These are phyloP conservation scores for Helostoma temminkii DNA, from an alignment of 2,797 vertebrate species.

Conservation along the genomic window DNA sequence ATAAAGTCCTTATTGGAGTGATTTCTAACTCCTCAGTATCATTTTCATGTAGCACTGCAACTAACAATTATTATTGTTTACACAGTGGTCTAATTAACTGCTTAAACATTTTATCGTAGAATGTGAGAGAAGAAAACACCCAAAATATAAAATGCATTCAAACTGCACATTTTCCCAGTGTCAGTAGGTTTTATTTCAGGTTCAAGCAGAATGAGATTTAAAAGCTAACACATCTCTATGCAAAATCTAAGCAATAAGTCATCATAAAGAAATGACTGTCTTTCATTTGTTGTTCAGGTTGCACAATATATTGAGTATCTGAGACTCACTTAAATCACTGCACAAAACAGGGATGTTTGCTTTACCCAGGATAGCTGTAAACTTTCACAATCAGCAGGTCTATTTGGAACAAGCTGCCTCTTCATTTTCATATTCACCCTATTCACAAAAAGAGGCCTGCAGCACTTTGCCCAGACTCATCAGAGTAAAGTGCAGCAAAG, in stretches of 20 bases:
- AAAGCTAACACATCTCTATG: neutral
- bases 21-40: slow-evolving; percentile 2
- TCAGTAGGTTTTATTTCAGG: neutral
- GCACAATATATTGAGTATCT: neutral
- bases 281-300: slow-evolving; percentile 8
- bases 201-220: slow-evolving; percentile 13
- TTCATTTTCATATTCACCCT: slow-evolving; percentile 37
- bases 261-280: neutral
- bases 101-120: neutral
- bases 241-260: neutral
- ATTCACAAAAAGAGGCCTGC: slow-evolving; percentile 31
- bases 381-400: slow-evolving; percentile 13
- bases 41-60: neutral
- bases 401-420: slow-evolving; percentile 9
- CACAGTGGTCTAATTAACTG: neutral
- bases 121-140: too few species aligned
- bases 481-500: slow-evolving; percentile 37
- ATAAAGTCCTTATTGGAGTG: slow-evolving; percentile 21
- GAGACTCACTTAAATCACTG: slow-evolving; percentile 1
- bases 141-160: too few species aligned
- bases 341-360: neutral
- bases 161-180: neutral
- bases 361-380: slow-evolving; percentile 6
- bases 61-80: neutral
- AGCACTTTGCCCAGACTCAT: slow-evolving; percentile 42